Evolutionary conservation across 2,888 invertebrate species (phyloP).

Genomic region (Blastobasis adustella): DNA sequence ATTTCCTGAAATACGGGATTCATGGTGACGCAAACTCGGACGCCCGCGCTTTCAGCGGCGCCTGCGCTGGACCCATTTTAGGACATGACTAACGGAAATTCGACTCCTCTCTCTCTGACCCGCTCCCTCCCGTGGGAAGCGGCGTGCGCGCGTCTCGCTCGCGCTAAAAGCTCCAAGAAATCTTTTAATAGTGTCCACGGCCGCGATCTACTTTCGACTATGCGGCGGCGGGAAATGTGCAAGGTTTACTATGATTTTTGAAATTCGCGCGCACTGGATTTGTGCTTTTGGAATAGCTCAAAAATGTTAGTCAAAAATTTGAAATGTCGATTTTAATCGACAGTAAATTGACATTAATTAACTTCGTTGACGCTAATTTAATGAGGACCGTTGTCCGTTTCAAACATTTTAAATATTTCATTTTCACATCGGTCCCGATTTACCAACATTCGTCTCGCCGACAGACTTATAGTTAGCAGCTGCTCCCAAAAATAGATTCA

Average conservation of each 20-base stretch:
- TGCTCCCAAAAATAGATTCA: slow-evolving; percentile 46
- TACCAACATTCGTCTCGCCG: slow-evolving; percentile 2
- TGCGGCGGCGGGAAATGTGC: slow-evolving; percentile 63
- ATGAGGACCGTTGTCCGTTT: too few species aligned
- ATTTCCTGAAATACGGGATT: slow-evolving; percentile 72
- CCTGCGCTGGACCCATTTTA: slow-evolving; percentile 80
- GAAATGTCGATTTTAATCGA: too few species aligned
- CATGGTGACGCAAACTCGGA: slow-evolving; percentile 68
- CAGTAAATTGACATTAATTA: too few species aligned
- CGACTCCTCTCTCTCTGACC: slow-evolving; percentile 72
- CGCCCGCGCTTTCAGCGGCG: slow-evolving; percentile 75
- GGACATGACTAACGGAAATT: slow-evolving; percentile 82
- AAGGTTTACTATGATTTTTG: slow-evolving; percentile 39
- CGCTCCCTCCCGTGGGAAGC: slow-evolving; percentile 65
- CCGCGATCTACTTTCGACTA: slow-evolving; percentile 73
- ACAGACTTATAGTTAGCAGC: slow-evolving; percentile 6
- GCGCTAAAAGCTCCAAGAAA: slow-evolving; percentile 72
- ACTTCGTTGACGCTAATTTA: too few species aligned
- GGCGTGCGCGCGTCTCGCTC: slow-evolving; percentile 58
- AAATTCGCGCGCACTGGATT: slow-evolving; percentile 29
- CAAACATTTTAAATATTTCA: too few species aligned
- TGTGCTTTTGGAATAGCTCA: too few species aligned
- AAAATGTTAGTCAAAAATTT: too few species aligned
- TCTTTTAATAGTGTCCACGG: slow-evolving; percentile 77
- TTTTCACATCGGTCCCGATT: too few species aligned